These are phyloP conservation scores for Nansenia antarctica DNA, from an alignment of 2,113 vertebrate species.

Conservation along the genomic window DNA sequence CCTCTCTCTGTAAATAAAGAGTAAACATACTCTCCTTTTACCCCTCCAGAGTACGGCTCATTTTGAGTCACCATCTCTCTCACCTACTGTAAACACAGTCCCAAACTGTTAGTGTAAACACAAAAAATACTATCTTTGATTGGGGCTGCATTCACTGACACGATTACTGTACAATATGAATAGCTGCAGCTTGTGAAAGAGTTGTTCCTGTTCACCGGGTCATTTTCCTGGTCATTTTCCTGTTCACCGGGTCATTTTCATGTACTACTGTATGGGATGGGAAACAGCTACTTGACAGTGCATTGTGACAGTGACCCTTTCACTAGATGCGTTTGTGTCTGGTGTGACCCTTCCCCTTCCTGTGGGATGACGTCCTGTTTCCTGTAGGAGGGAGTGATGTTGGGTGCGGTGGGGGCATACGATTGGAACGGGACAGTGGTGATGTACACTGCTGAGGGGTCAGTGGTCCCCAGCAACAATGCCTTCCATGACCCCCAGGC, in stretches of 20 bases:
- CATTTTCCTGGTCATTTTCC: not conserved
- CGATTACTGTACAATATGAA: too few relatives aligned
- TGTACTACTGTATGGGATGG: too few relatives aligned
- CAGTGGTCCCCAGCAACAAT: slow-evolving; percentile 72
- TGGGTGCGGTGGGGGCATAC: slow-evolving; percentile 95
- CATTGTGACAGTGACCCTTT: slow-evolving; percentile 18
- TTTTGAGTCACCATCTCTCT: slow-evolving; percentile 26
- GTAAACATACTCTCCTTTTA: slow-evolving; percentile 3
- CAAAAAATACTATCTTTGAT: too few relatives aligned
- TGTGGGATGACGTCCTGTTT: slow-evolving; percentile 27
- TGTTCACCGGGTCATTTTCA: not conserved
- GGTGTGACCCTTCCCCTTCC: slow-evolving; percentile 37
- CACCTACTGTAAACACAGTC: not conserved
- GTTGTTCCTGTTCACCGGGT: not conserved
- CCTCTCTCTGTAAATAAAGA: slow-evolving; percentile 36
- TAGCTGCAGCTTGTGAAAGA: not conserved
- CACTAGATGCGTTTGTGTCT: not conserved
- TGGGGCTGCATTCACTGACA: too few relatives aligned
- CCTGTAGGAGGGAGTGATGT: slow-evolving; percentile 85
- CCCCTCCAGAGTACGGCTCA: too few relatives aligned
- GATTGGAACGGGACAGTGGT: slow-evolving; percentile 97
- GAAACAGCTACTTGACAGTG: slow-evolving; percentile 10
- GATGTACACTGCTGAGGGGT: slow-evolving; percentile 74
- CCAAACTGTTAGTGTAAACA: too few relatives aligned
- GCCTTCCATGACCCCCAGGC: slow-evolving; percentile 76